Evolutionary conservation across 2,113 vertebrate genomes (phyloP).

Genomic region (Nematolebias whitei): DNA sequence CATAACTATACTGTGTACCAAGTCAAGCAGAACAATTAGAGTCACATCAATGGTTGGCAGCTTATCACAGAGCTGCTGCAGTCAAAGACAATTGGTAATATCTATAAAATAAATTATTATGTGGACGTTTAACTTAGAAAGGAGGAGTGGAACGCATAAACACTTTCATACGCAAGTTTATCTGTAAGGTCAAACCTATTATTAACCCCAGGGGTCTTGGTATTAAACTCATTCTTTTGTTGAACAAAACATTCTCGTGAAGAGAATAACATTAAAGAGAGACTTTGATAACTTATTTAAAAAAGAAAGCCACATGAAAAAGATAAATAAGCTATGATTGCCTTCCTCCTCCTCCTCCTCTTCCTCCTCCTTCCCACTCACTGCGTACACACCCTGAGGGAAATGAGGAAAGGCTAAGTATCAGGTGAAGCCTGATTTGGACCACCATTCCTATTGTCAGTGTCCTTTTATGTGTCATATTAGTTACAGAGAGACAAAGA

Average conservation of each 20-base stretch:
- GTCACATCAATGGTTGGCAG: conserved; percentile 52
- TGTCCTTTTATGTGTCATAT: conserved; percentile 76
- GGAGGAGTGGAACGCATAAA: conserved; percentile 20
- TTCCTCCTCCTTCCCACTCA: conserved; percentile 35
- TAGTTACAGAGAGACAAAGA: conserved; percentile 76
- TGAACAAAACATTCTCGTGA: conserved; percentile 64
- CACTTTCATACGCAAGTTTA: conserved; percentile 55
- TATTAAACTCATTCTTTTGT: conserved; percentile 61
- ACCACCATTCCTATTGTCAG: conserved; percentile 65
- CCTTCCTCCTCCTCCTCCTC: conserved; percentile 30
- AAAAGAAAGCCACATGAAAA: conserved; percentile 65
- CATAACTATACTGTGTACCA: conserved; percentile 47
- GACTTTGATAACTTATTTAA: conserved; percentile 55
- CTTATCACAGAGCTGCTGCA: conserved; percentile 54
- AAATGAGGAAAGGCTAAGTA: conserved; percentile 58
- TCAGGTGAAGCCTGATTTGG: conserved; percentile 67
- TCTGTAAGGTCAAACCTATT: conserved; percentile 73
- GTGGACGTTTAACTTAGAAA: conserved; percentile 46
- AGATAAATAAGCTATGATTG: conserved; percentile 67
- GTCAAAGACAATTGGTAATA: conserved; percentile 70
- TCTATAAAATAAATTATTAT: conserved; percentile 69
- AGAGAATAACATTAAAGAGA: conserved; percentile 58
- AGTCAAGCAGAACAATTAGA: conserved; percentile 54
- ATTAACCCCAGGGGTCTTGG: conserved; percentile 71
- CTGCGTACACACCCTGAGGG: conserved; percentile 50